Base-by-base conservation (phyloP, 2,113 vertebrate genomes). In the Marmota monax region DNA sequence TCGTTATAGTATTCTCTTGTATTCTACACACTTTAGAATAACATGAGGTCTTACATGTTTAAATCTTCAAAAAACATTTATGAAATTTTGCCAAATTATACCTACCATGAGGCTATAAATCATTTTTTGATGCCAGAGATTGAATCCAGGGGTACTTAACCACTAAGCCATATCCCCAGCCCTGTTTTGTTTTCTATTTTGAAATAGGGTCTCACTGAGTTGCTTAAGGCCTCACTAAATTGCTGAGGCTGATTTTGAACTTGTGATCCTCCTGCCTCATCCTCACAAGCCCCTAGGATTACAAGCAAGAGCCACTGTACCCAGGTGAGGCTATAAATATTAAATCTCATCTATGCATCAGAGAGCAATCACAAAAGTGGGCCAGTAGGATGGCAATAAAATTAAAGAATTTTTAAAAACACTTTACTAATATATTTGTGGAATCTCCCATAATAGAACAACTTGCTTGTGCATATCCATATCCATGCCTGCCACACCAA, bases 61-160 rank as follows among this genome's bases (percentile, higher is more conserved):
- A 92, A 94, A 78, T 29, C 1, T 42, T 87, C 29, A 94, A 53
- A 39, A 93, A 95, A 78, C 29, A 53, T 39, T 69, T 83, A 58
- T 34, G 9, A 56, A 82, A 77, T 89, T 53, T 88, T 48, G 29
- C 29, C 53, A 91, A 82, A 58, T 37, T 45, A 4, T 48, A 84
- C 34, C 65, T 48, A 1, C 63, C 34, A 79, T n/a, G 10, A 87
- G 17, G 12, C 65, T 63, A 32, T 74, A 92, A 58, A 58, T 58
- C 20, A 23, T 22, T 58, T 58, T 58, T 58, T 58, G 20, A 58
- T 8, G 2, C 56, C 20, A 58, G 7, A 58, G 56, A 58, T 8
- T 58, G 56, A 58, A 58, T 20, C 20, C 18, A 56, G 56, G 56
- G 17, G 56, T 18, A 56, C 56, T 56, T 56, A 56, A 56, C 56